Percentiles rank a stretch among this genome's conserved stretches.
Evolutionary conservation across 2,113 vertebrate genomes (phyloP).

Genomic region (Oostethus manadensis): DNA sequence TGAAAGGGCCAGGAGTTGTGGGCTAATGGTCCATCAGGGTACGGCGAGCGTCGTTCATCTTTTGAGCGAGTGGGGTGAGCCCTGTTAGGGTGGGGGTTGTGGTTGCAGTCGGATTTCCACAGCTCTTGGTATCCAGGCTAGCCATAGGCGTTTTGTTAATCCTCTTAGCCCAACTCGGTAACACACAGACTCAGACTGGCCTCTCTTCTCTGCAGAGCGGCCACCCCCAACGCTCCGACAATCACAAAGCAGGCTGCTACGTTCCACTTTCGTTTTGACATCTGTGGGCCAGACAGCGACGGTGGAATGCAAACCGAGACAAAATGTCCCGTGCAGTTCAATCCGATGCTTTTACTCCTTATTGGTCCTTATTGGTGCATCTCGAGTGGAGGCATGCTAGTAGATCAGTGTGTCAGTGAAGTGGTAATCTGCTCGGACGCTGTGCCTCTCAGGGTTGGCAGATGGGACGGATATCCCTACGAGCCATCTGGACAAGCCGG

Average conservation of each 20-base stretch:
- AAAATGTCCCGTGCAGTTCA: slow-evolving; percentile 5
- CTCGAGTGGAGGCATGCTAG: slow-evolving; percentile 39
- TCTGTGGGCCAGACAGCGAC: slow-evolving; percentile 6
- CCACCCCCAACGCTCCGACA: slow-evolving; percentile 31
- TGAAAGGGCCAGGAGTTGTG: slow-evolving; percentile 20
- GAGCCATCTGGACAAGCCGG: slow-evolving; percentile 63
- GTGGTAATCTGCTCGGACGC: slow-evolving; percentile 60
- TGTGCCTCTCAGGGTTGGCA: slow-evolving; percentile 60
- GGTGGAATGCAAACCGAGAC: neutral
- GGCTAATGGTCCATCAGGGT: slow-evolving; percentile 32
- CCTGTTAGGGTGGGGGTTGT: slow-evolving; percentile 19
- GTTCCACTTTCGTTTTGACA: slow-evolving; percentile 6
- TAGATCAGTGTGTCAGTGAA: slow-evolving; percentile 68
- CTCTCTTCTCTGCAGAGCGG: slow-evolving; percentile 50
- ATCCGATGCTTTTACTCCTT: slow-evolving; percentile 12
- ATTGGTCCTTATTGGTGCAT: neutral
- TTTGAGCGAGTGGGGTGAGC: slow-evolving; percentile 29
- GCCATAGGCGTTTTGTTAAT: slow-evolving; percentile 70
- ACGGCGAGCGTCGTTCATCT: slow-evolving; percentile 13
- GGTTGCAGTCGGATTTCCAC: slow-evolving; percentile 66
- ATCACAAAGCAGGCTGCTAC: slow-evolving; percentile 28
- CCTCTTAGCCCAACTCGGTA: slow-evolving; percentile 67
- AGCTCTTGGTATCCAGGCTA: slow-evolving; percentile 62
- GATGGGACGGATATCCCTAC: slow-evolving; percentile 67
- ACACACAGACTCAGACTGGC: slow-evolving; percentile 58